These are phyloP conservation scores for Arrhopalites spinosus DNA, from an alignment of 2,888 invertebrate genomes.

Conservation along the genomic window DNA sequence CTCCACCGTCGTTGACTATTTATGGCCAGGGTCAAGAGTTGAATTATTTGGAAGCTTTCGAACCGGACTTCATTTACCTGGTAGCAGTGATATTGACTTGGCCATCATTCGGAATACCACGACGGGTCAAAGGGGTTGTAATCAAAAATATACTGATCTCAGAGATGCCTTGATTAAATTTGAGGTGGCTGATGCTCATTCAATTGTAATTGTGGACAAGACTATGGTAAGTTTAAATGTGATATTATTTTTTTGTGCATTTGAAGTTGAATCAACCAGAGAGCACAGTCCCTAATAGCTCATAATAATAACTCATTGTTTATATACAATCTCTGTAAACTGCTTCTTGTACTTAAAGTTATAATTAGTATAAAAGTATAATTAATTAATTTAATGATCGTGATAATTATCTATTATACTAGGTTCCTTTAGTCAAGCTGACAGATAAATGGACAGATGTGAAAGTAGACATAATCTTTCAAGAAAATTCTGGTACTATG, in stretches of 20 bases:
- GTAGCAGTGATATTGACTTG: not conserved
- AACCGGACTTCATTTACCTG: not conserved
- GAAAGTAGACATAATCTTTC: not conserved
- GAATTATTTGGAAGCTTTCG: conserved; percentile 1
- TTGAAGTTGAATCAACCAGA: no score
- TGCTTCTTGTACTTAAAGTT: no score
- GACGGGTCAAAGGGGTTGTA: no score
- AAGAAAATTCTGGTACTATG: not conserved
- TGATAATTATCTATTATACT: not conserved
- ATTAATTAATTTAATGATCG: not conserved
- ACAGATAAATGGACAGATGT: not conserved
- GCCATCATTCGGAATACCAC: not conserved
- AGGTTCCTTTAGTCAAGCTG: not conserved
- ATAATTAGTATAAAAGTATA: no score
- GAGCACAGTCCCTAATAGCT: no score
- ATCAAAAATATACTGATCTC: not conserved
- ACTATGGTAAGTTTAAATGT: not conserved
- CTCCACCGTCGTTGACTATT: not conserved
- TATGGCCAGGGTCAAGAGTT: not conserved
- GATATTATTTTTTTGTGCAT: no score
- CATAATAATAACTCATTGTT: no score
- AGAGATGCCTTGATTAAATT: not conserved
- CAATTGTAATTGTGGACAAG: not conserved
- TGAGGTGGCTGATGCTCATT: not conserved
- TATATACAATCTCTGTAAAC: no score